phyloP scores from a whole-genome alignment of 2,888 invertebrate genomes.

The Pyrrhopygopsis socrates region DNA sequence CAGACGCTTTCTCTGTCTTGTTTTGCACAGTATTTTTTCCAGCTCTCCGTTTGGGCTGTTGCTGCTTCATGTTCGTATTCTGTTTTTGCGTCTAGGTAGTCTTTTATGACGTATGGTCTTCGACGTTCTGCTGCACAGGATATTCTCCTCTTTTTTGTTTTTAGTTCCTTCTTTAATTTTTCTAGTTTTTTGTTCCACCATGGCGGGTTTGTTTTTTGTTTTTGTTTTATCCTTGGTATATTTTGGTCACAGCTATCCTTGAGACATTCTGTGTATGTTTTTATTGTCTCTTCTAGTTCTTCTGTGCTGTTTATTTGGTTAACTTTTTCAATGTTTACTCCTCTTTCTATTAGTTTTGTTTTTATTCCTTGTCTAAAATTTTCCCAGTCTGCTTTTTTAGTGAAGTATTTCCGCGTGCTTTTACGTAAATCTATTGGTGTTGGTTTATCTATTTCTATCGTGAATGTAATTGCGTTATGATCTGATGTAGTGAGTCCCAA shows the following conservation, averaged over 20 bases:
- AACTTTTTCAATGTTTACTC: slow-evolving; percentile 16
- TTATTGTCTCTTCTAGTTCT: background rate
- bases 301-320: background rate
- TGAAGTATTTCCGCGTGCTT: background rate
- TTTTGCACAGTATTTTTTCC: slow-evolving; percentile 67
- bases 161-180: slow-evolving; percentile 8
- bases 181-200: slow-evolving; percentile 10
- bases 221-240: slow-evolving; percentile 62
- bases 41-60: slow-evolving; percentile 57
- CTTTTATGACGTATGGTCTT: background rate
- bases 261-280: background rate
- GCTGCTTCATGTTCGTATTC: background rate
- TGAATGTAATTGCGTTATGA: background rate
- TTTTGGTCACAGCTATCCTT: background rate
- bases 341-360: slow-evolving; percentile 69
- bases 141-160: slow-evolving; percentile 18
- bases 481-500: background rate
- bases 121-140: background rate
- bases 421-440: background rate
- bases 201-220: slow-evolving; percentile 21
- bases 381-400: background rate
- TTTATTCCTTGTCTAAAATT: slow-evolving; percentile 15
- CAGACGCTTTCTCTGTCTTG: slow-evolving; percentile 72
- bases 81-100: background rate
- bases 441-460: background rate